A percentile compares a stretch with the other conserved stretches of the same genome.
These are phyloP conservation scores for Carapus acus DNA, from an alignment of 2,797 vertebrate species.

Conservation along the genomic window DNA sequence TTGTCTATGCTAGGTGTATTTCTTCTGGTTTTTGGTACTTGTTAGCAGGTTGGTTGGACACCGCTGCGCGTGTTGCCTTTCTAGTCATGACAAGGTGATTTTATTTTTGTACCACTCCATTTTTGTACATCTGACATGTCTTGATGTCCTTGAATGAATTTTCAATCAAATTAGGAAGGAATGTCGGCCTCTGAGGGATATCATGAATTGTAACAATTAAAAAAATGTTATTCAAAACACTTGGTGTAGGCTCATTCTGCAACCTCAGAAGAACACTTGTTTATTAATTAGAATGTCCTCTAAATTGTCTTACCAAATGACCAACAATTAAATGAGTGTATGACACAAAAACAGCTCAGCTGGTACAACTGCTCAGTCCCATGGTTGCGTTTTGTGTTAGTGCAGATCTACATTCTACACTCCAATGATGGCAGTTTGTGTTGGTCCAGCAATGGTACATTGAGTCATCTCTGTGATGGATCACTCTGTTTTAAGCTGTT, in stretches of 20 bases:
- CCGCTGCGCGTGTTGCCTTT: conserved; percentile 39
- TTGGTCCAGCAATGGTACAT: no score
- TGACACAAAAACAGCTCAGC: no score
- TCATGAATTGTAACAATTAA: conserved; percentile 24
- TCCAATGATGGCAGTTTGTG: no score
- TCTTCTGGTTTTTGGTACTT: conserved; percentile 30
- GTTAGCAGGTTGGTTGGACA: conserved; percentile 21
- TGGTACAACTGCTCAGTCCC: no score
- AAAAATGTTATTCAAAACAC: conserved; percentile 16
- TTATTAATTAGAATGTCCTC: conserved; percentile 31
- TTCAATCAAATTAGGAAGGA: conserved; percentile 34
- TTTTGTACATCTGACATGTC: conserved; percentile 55
- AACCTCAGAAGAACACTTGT: conserved; percentile 12
- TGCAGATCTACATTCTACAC: no score
- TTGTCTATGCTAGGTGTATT: conserved; percentile 18
- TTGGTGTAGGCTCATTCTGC: conserved; percentile 48
- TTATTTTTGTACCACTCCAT: conserved; percentile 44
- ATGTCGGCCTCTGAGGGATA: conserved; percentile 32
- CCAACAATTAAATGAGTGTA: conserved; percentile 21
- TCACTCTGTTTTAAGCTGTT: no score
- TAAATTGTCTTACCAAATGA: conserved; percentile 8
- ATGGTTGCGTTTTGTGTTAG: no score
- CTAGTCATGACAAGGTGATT: conserved; percentile 60
- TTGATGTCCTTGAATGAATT: conserved; percentile 56
- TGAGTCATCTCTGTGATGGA: no score